phyloP scores from a whole-genome alignment of 2,797 vertebrate genomes.

The Heterohyrax brucei region DNA sequence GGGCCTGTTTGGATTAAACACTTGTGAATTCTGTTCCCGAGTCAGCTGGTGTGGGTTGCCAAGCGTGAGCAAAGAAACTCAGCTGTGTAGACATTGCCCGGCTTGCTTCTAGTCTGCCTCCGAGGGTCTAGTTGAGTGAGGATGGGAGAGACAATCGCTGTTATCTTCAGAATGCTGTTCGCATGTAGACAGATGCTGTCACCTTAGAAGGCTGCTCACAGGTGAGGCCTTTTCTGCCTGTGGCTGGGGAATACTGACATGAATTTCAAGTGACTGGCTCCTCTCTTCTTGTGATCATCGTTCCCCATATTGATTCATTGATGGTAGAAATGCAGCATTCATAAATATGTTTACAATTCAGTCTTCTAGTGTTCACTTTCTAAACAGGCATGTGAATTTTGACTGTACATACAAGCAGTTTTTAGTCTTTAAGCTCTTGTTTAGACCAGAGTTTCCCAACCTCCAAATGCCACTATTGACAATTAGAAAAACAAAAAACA shows the following conservation, averaged over 20 bases:
- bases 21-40: not conserved
- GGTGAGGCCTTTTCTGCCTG: not conserved
- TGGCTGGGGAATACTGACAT: not conserved
- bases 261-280: not conserved
- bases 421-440: slow-evolving; percentile 37
- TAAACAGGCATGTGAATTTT: not conserved
- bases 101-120: not conserved
- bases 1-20: not conserved
- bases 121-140: not conserved
- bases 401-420: not conserved
- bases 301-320: not conserved
- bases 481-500: no score
- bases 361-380: not conserved
- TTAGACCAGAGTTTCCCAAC: not conserved
- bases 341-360: not conserved
- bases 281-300: not conserved
- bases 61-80: not conserved
- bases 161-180: not conserved
- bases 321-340: not conserved
- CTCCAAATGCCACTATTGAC: not conserved
- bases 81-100: not conserved
- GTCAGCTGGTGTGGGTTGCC: not conserved
- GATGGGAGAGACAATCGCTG: not conserved
- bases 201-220: not conserved
- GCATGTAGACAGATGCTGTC: fast-evolving